Evolutionary conservation across 2,888 invertebrate genomes (phyloP).

Genomic region (Amaurobius ferox): DNA sequence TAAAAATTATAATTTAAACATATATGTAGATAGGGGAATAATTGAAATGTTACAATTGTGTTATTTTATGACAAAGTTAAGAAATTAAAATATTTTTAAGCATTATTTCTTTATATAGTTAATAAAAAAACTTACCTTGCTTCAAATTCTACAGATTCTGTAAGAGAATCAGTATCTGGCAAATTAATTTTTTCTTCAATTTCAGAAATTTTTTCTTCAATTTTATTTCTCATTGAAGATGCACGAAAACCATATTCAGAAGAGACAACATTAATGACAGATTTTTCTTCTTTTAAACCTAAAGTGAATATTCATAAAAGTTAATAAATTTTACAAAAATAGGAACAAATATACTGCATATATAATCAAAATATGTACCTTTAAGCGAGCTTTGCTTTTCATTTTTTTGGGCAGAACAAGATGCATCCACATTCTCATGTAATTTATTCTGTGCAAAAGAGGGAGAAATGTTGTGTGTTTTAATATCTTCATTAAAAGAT

Average conservation of each 20-base stretch:
- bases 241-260: conserved; percentile 44
- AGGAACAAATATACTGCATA: neutral
- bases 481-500: neutral
- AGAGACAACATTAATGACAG: neutral
- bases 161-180: conserved; percentile 23
- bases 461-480: neutral
- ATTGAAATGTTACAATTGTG: no score
- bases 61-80: no score
- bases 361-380: neutral
- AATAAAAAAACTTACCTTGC: conserved; percentile 39
- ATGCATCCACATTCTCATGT: neutral
- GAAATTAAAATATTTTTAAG: no score
- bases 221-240: conserved; percentile 40
- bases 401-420: neutral
- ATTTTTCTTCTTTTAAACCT: neutral
- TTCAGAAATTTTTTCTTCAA: conserved; percentile 56
- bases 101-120: no score
- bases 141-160: conserved; percentile 30
- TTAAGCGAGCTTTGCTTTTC: neutral
- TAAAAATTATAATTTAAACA: no score
- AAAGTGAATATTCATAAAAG: neutral
- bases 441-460: neutral
- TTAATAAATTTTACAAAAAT: neutral
- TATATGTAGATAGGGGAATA: no score
- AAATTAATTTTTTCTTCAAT: conserved; percentile 49